Base-by-base conservation (phyloP, 2,888 invertebrate species). In the Athripsodes cinereus region DNA sequence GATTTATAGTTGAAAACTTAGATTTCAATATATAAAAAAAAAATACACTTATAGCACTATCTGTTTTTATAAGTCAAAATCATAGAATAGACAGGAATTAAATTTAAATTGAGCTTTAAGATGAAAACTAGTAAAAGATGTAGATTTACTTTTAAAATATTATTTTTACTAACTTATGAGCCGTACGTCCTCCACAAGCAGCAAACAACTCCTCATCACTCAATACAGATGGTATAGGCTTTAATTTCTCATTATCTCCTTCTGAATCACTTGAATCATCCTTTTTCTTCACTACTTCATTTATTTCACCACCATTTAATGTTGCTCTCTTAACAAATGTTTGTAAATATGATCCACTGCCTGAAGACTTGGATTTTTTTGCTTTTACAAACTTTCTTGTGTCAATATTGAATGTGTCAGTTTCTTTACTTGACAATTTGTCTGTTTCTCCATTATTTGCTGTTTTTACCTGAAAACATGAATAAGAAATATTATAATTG, bases 201-300 rank as follows among this genome's bases (percentile, higher is more conserved):
- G 81, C 82, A 71, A 90, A 90, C 26, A 93, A 70, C 66, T 92
- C 85, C 58, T 92, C 91, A 73, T 92, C 92, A 0, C 85, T 86
- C 65, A 91, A 66, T 53, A 53, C 57, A 20, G 6, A 3, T 2
- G 40, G 16, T 3, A 13, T 47, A 22, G 35, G 13, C 22, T 16
- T 68, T 18, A 67, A 57, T 50, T 64, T 64, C 62, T 67, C 66
- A 62, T 67, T 66, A 1, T 73, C 72, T 19, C 67, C 69, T 1
- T 72, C 72, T 0, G 70, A 70, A 2, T 72, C 72, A 1, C 68
- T 44, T 46, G 50, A 60, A 22, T 34, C 44, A 16, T 40, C 18
- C 22, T 22, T 31, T n/a, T 11, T 18, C 8, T 22, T n/a, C 3
- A 52, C 53, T 13, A 20, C 16, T 47, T 55, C n/a, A 54, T 53